phyloP scores from a whole-genome alignment of 2,113 vertebrate genomes.

The Chloropsis cyanopogon region DNA sequence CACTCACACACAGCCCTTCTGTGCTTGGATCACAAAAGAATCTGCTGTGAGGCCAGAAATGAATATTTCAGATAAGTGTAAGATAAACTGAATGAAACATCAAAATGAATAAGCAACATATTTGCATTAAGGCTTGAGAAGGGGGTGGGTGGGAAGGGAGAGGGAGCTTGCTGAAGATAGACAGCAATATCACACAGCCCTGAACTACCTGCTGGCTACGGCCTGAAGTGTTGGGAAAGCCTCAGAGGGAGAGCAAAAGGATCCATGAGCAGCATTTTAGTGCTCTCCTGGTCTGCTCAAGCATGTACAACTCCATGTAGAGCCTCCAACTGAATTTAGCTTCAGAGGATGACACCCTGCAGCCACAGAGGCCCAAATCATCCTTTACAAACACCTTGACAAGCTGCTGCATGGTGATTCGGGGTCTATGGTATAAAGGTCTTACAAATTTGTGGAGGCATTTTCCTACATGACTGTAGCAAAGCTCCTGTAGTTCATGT shows the following conservation, averaged over 20 bases:
- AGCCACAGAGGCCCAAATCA: not conserved
- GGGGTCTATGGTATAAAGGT: not conserved
- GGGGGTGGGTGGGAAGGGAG: not conserved
- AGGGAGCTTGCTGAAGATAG: not conserved
- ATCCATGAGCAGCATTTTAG: not conserved
- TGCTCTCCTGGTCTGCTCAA: not conserved
- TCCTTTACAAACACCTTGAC: not conserved
- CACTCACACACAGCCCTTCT: not conserved
- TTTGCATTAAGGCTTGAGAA: not conserved
- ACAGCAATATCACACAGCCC: not conserved
- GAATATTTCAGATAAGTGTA: not conserved
- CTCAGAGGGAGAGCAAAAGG: not conserved
- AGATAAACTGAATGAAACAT: not conserved
- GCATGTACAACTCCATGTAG: not conserved
- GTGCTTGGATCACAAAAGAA: not conserved
- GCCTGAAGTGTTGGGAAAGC: not conserved
- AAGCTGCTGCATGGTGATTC: not conserved
- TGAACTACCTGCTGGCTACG: not conserved
- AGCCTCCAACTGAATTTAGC: not conserved
- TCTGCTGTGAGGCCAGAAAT: not conserved
- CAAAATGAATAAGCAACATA: not conserved
- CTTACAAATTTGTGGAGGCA: not conserved
- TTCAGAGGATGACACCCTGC: not conserved
- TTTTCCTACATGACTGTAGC: not conserved
- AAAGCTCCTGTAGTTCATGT: not conserved